phyloP scores from a whole-genome alignment of 2,797 vertebrate species.

The Leuciscus waleckii region DNA sequence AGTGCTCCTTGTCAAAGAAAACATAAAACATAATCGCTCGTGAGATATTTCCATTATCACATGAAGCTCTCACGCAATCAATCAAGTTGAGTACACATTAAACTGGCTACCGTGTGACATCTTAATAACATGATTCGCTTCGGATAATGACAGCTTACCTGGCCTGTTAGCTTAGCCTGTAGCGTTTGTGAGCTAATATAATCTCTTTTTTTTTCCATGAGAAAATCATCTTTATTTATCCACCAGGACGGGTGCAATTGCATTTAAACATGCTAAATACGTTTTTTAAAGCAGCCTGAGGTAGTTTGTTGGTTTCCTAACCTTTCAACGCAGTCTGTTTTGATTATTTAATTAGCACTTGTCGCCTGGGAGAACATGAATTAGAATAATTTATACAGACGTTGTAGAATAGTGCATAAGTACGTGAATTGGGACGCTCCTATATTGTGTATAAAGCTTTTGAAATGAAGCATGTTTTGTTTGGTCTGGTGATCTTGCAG shows the following conservation, averaged over 20 bases:
- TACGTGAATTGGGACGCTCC: too few relatives aligned
- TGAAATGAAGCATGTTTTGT: neutral
- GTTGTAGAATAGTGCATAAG: too few relatives aligned
- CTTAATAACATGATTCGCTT: slow-evolving; percentile 25
- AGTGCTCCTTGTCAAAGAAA: slow-evolving; percentile 12
- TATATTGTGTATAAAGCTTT: too few relatives aligned
- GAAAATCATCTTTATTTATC: slow-evolving; percentile 4
- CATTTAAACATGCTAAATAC: neutral
- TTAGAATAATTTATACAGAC: neutral
- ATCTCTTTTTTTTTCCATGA: neutral
- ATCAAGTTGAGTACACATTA: slow-evolving; percentile 6
- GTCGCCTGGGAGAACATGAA: too few relatives aligned
- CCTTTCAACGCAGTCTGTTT: neutral
- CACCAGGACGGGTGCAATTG: neutral
- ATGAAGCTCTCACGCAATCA: neutral
- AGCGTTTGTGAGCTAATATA: slow-evolving; percentile 15
- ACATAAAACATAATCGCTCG: slow-evolving; percentile 28
- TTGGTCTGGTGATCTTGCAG: neutral
- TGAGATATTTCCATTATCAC: slow-evolving; percentile 31
- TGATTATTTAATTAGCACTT: neutral
- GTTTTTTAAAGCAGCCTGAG: neutral
- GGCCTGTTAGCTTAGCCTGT: slow-evolving; percentile 62
- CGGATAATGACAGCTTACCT: slow-evolving; percentile 1
- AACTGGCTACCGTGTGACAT: slow-evolving; percentile 6
- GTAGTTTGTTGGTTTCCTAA: neutral